These are phyloP conservation scores for Geophilus truncorum DNA, from an alignment of 2,888 invertebrate genomes.

Conservation along the genomic window DNA sequence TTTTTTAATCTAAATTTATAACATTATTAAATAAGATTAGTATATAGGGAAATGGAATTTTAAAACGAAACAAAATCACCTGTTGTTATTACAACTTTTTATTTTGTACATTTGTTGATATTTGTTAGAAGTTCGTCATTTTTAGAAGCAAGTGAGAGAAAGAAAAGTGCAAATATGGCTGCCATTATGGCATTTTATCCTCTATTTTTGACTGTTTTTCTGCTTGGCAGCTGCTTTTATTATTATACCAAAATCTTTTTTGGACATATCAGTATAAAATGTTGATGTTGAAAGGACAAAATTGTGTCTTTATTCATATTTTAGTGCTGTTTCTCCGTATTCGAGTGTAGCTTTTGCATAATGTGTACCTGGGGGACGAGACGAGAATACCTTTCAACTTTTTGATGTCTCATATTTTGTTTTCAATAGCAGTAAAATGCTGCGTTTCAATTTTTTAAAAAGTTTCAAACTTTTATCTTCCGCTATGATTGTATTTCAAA, in stretches of 20 bases:
- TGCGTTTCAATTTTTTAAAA: no score
- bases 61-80: neutral
- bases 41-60: neutral
- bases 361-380: neutral
- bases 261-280: neutral
- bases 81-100: neutral
- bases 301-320: neutral
- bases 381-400: neutral
- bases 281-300: neutral
- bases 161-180: neutral
- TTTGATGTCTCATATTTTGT: neutral
- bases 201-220: neutral
- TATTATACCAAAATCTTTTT: no score
- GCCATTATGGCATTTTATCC: neutral
- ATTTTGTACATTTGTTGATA: slow-evolving; percentile 3
- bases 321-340: neutral
- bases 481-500: neutral
- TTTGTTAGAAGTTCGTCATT: neutral
- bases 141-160: neutral
- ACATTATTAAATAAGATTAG: neutral
- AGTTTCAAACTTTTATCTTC: neutral
- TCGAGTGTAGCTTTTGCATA: neutral
- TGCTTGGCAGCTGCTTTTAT: neutral
- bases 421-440: no score
- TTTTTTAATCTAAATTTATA: no score